These are phyloP conservation scores for Macquaria ambigua DNA, from an alignment of 2,113 vertebrate species.

Conservation along the genomic window DNA sequence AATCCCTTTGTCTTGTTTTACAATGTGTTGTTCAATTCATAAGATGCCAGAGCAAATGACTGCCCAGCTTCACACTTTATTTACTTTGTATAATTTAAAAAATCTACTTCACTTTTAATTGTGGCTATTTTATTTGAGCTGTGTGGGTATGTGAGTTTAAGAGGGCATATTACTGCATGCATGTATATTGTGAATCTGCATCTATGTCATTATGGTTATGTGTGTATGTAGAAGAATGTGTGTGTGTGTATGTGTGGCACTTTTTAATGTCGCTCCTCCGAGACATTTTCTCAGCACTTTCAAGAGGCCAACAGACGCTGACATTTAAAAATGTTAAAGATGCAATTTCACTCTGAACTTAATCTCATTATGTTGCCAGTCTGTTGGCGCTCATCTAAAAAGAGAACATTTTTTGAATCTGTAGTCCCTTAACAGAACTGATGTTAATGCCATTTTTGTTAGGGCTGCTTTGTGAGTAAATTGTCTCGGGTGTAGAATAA, in stretches of 20 bases:
- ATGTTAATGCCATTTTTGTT: constrained; percentile 7
- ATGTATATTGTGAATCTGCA: neutral
- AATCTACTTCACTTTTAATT: neutral
- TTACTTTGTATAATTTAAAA: neutral
- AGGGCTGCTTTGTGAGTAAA: neutral
- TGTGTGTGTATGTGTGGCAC: neutral
- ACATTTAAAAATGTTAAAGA: constrained; percentile 64
- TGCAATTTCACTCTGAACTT: constrained; percentile 47
- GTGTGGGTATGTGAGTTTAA: neutral
- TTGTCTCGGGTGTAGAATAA: neutral
- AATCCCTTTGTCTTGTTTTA: neutral
- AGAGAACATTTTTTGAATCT: neutral
- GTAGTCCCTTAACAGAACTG: constrained; percentile 2
- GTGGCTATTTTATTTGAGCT: neutral
- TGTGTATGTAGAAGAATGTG: neutral
- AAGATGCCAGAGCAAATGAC: neutral
- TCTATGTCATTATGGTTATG: neutral
- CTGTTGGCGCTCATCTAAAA: constrained; percentile 9
- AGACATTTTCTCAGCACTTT: constrained; percentile 40
- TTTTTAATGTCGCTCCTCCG: neutral
- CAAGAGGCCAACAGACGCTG: constrained; percentile 34
- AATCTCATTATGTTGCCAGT: constrained; percentile 41
- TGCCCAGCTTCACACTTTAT: neutral
- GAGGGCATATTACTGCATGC: too few relatives aligned
- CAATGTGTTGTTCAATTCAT: neutral